Conservation (phyloP, 2,113 vertebrate species). For the Tympanuchus pallidicinctus region DNA sequence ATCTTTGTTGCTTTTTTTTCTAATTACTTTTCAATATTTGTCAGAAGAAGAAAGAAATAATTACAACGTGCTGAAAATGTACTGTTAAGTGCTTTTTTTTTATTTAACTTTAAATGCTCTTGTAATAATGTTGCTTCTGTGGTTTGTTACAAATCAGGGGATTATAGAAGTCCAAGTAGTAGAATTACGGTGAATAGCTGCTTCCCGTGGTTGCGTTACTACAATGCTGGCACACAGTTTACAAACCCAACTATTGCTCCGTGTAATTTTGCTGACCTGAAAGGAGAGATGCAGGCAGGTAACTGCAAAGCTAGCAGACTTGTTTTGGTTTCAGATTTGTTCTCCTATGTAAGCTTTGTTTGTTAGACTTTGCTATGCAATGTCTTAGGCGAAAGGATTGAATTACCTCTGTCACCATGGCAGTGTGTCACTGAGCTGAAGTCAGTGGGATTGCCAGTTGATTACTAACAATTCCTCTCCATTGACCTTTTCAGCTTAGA, state of each 20-base stretch:
- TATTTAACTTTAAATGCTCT: background rate
- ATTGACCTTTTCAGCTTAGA: background rate
- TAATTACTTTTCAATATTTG: background rate
- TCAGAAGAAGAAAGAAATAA: background rate
- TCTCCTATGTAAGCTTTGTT: background rate
- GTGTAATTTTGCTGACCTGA: background rate
- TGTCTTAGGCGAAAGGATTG: background rate
- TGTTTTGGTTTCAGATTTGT: background rate
- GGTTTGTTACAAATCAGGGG: background rate
- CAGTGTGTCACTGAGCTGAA: background rate
- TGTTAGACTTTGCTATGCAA: background rate
- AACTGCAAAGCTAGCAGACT: background rate
- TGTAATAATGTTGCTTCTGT: background rate
- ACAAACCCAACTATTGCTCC: background rate
- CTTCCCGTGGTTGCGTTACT: background rate
- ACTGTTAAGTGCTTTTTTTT: background rate
- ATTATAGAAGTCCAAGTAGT: background rate
- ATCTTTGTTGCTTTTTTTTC: background rate
- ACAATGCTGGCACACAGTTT: background rate
- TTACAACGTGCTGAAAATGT: background rate
- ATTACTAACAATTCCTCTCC: background rate
- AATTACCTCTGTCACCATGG: background rate
- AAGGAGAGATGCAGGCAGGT: background rate
- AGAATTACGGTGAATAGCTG: background rate
- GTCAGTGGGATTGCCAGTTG: background rate